Base-by-base conservation (phyloP, 30 jellyfish, hydroid and myxozoan genomes). In the Rhopilema esculentum region DNA sequence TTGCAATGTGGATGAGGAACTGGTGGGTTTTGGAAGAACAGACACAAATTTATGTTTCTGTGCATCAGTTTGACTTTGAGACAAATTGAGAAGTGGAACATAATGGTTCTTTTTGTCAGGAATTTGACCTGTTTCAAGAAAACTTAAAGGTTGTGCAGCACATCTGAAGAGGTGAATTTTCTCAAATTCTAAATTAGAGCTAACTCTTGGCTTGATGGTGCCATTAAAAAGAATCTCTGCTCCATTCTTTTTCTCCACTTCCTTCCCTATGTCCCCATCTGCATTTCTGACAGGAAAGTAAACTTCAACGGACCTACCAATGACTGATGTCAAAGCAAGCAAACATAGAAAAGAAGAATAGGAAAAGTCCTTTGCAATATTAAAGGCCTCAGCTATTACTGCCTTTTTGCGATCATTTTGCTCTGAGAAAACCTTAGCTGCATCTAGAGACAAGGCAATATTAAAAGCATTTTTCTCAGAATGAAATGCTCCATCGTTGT, bases 161-260 rank as follows among this genome's bases (percentile, higher is more conserved):
- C 57, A 40, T 40, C 6, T 40, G 57, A 40, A 40, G 6, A 40
- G 12, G 12, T 40, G 57, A 40, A 40, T 40, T 40, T 40, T 40
- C 9, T 6, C 57, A 40, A 12, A 40, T 40, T 40, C 12, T 2
- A 12, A 40, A 12, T 40, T 40, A 40, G 57, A 40, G 57, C 57
- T 2, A 40, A 40, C 53, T 69, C 62, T 69, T 25, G 80, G 80
- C 25, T 12, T 27, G 0, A 69, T 69, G 53, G 80, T 69, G 33
- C 63, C 23, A 48, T 21, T 69, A 32, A 67, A 67, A 30, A 67
- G 0, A 67, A 67, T 67, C 26, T 67, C 77, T 19, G 1, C 18
- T 19, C 77, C 40, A 26, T 67, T 67, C 26, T 40, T 67, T 1
- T 67, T 21, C 26, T 21, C 29, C 29, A 67, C 40, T 67, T 67